These are phyloP conservation scores for Linnaemya tessellans DNA, from an alignment of 2,888 invertebrate genomes.

Conservation along the genomic window DNA sequence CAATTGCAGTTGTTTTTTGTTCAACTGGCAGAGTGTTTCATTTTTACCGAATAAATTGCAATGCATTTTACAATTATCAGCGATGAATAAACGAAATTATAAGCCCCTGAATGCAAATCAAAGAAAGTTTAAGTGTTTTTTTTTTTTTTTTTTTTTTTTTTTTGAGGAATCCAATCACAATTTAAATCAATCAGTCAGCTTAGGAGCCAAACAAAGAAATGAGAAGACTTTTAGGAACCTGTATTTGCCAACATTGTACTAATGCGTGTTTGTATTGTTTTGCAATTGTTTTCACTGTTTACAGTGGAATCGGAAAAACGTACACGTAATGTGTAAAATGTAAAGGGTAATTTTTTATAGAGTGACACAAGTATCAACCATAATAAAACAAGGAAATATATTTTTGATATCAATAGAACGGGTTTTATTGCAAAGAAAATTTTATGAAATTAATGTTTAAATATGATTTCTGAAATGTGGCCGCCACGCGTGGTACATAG, in stretches of 20 bases:
- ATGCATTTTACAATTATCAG: constrained; percentile 70
- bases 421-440: no score
- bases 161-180: constrained; percentile 55
- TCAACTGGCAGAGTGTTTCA: constrained; percentile 43
- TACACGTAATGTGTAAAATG: no score
- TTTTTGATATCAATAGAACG: no score
- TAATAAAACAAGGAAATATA: no score
- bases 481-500: no score
- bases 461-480: no score
- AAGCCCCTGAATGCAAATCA: constrained; percentile 35
- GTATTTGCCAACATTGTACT: constrained; percentile 24
- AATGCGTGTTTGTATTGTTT: constrained; percentile 3
- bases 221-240: constrained; percentile 7
- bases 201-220: constrained; percentile 17
- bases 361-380: no score
- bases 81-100: constrained; percentile 60
- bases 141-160: constrained; percentile 6
- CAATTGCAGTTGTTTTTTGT: constrained; percentile 44
- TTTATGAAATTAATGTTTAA: no score
- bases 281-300: not conserved
- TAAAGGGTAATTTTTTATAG: no score
- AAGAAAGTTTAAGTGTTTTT: constrained; percentile 9
- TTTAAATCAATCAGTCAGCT: constrained; percentile 67
- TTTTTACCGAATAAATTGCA: constrained; percentile 71
- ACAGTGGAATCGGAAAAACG: no score